Conservation (phyloP, 2,113 vertebrate genomes). For the Pluvialis apricaria region DNA sequence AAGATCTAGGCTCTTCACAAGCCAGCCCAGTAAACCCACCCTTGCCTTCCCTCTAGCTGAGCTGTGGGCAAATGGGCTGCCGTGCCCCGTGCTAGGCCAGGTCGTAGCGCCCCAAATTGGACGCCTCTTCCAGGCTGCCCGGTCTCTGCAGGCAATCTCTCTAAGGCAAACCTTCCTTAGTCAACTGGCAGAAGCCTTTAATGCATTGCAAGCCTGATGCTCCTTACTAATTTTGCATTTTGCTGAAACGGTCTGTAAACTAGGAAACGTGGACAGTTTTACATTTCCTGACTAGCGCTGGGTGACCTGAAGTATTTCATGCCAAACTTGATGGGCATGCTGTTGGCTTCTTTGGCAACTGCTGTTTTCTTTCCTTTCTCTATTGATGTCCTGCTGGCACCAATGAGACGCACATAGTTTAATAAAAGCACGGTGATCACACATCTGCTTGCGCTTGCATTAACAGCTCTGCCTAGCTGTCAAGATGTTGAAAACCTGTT, state of each 20-base stretch:
- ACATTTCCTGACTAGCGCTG: not conserved
- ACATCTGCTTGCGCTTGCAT: not conserved
- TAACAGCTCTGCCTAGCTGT: not conserved
- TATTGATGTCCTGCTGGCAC: not conserved
- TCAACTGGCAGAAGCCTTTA: not conserved
- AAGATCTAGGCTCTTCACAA: not conserved
- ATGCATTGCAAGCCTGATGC: not conserved
- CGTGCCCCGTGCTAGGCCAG: not conserved
- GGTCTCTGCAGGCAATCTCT: accelerated
- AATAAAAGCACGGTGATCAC: not conserved
- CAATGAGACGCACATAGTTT: not conserved
- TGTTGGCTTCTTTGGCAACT: not conserved
- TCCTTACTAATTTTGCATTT: not conserved
- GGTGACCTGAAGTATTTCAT: not conserved
- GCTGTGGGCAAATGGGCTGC: not conserved
- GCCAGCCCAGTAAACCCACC: not conserved
- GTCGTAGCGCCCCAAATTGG: accelerated
- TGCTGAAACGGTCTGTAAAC: not conserved
- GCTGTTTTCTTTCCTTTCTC: not conserved
- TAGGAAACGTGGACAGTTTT: not conserved
- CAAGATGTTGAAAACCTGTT: not conserved
- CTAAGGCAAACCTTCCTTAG: not conserved
- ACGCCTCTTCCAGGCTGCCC: accelerated
- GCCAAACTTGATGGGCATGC: not conserved
- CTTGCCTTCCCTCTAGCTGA: not conserved